Evolutionary conservation across 2,113 vertebrate species (phyloP).

Genomic region (Coracopsis vasa): DNA sequence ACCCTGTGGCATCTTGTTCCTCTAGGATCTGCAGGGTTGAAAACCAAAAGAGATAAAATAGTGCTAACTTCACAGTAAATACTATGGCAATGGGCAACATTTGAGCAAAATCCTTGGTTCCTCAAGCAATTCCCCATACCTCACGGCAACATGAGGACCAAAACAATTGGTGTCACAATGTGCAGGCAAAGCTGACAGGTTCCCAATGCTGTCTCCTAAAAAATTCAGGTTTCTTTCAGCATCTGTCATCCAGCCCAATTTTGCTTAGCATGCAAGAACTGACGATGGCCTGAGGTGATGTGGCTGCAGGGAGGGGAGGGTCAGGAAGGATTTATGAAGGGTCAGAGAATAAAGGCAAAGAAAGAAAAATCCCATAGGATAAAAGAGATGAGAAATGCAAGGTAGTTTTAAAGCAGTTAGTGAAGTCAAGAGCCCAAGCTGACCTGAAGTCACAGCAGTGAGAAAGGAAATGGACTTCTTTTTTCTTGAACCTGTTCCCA

Average conservation of each 20-base stretch:
- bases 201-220: neutral
- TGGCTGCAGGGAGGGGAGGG: neutral
- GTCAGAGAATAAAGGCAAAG: neutral
- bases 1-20: neutral
- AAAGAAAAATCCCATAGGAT: conserved; percentile 8
- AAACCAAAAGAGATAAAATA: neutral
- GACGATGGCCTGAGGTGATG: neutral
- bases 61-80: neutral
- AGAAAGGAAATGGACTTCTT: conserved; percentile 21
- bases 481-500: neutral
- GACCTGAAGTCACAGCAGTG: conserved; percentile 9
- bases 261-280: neutral
- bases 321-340: neutral
- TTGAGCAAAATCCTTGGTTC: neutral
- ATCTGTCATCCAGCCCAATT: neutral
- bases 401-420: neutral
- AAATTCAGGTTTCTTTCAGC: neutral
- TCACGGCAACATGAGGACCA: neutral
- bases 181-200: neutral
- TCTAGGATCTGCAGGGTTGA: neutral
- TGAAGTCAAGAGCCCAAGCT: conserved; percentile 39
- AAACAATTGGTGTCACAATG: neutral
- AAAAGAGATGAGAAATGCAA: conserved; percentile 23
- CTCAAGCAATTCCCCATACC: neutral
- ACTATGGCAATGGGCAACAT: neutral